Base-by-base conservation (phyloP, 2,113 vertebrate species). In the Ondatra zibethicus region DNA sequence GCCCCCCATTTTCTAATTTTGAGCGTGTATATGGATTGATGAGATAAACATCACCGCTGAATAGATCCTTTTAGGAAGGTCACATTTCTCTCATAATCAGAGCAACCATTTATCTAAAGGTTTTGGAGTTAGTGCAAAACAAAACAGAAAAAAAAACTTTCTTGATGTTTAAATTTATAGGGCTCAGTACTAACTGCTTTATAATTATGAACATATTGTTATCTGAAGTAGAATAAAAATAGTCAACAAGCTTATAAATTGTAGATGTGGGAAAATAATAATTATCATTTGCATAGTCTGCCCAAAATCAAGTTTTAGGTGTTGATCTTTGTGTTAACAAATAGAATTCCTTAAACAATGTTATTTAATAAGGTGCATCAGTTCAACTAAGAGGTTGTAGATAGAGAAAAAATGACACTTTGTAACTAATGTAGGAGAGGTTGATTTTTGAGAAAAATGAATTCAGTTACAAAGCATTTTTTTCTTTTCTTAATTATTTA, bases 401-500 rank as follows among this genome's bases (percentile, higher is more conserved):
- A 70, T 12, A 42, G n/a, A 33, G 17, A 50, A 68, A 58, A 82
- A 80, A 63, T 39, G 50, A 93, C 11, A 72, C 33, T 17, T 29
- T 86, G 1, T 73, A 61, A n/a, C 81, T 81, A 81, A 68, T 52
- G 2, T 55, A 70, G 23, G 7, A 80, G 87, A 19, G 1, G 14
- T 25, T 89, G 29, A 6, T 52, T 92, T 91, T 29, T 89, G 61
- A 91, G 61, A n/a, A 93, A 89, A 94, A 88, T 73, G 0, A 76
- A 68, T 23, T 92, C 76, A 80, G 33, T 78, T 89, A 81, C 63
- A 45, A 87, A 78, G 7, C 10, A 86, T 92, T 92, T 94, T 94
- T 88, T 94, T 94, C 25, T 52, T 95, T 93, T 76, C n/a, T 17
- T 65, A 78, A 91, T 65, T 96, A 17, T 94, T 82, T 90, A 66